Evolutionary conservation across 2,797 vertebrate genomes (phyloP).

Genomic region (Propithecus deckenii): DNA sequence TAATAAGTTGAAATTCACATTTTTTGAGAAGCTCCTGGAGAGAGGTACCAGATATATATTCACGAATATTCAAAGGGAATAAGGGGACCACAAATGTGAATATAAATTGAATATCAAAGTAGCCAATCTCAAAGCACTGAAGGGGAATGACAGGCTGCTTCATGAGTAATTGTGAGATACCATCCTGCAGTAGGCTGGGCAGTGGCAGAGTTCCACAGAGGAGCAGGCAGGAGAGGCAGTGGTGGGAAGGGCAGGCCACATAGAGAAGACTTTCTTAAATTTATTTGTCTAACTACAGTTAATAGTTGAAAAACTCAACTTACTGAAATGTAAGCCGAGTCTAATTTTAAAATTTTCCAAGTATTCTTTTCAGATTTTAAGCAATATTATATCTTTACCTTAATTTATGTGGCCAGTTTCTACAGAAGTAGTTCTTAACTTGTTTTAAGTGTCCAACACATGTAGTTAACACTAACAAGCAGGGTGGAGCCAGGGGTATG

Average conservation of each 20-base stretch:
- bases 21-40: not conserved
- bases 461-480: not conserved
- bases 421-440: not conserved
- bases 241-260: not conserved
- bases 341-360: not conserved
- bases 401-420: not conserved
- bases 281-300: not conserved
- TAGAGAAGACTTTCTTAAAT: not conserved
- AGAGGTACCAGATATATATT: rapidly evolving
- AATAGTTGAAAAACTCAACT: not conserved
- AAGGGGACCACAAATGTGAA: not conserved
- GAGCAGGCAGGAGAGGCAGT: not conserved
- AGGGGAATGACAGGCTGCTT: not conserved
- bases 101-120: not conserved
- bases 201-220: not conserved
- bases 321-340: not conserved
- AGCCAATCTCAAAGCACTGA: not conserved
- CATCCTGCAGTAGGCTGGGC: no score
- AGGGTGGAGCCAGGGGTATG: not conserved
- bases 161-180: not conserved
- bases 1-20: not conserved
- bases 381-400: not conserved
- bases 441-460: not conserved
- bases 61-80: not conserved
- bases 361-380: not conserved